These are phyloP conservation scores for Rana temporaria DNA, from an alignment of 2,113 vertebrate species.

Conservation along the genomic window DNA sequence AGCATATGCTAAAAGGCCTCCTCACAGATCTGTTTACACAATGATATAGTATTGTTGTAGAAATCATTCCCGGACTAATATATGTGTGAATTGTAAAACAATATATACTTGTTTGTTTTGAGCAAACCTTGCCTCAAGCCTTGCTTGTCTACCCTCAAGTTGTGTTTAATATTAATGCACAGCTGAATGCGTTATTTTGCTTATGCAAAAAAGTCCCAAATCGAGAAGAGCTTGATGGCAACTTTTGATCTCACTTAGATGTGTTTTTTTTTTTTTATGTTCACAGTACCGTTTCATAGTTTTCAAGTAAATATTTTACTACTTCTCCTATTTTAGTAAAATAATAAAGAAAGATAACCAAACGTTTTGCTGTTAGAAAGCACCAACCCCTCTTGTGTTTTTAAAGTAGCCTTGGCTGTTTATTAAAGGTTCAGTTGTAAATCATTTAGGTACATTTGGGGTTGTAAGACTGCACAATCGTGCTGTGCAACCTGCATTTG, in stretches of 20 bases:
- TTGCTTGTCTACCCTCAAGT: slow-evolving; percentile 52
- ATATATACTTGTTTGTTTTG: slow-evolving; percentile 41
- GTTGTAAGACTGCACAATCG: no score
- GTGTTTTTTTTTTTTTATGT: not conserved
- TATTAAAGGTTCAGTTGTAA: not conserved
- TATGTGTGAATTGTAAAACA: slow-evolving; percentile 33
- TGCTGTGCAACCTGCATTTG: no score
- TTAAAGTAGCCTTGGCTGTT: not conserved
- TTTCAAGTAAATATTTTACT: not conserved
- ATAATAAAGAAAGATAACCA: not conserved
- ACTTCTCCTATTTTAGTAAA: not conserved
- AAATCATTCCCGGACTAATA: slow-evolving; percentile 39
- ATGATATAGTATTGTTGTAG: slow-evolving; percentile 51
- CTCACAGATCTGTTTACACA: slow-evolving; percentile 41
- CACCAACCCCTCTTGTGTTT: not conserved
- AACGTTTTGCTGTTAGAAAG: not conserved
- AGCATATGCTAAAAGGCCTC: slow-evolving; percentile 13
- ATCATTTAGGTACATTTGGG: not conserved
- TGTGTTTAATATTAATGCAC: slow-evolving; percentile 48
- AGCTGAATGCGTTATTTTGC: slow-evolving; percentile 5
- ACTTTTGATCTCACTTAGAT: slow-evolving; percentile 21
- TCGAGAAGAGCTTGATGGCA: slow-evolving; percentile 17
- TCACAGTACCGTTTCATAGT: not conserved
- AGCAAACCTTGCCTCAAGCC: slow-evolving; percentile 53
- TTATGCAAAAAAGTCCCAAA: slow-evolving; percentile 42